Base-by-base conservation (phyloP, 2,113 vertebrate genomes). In the Hydrolagus affinis region DNA sequence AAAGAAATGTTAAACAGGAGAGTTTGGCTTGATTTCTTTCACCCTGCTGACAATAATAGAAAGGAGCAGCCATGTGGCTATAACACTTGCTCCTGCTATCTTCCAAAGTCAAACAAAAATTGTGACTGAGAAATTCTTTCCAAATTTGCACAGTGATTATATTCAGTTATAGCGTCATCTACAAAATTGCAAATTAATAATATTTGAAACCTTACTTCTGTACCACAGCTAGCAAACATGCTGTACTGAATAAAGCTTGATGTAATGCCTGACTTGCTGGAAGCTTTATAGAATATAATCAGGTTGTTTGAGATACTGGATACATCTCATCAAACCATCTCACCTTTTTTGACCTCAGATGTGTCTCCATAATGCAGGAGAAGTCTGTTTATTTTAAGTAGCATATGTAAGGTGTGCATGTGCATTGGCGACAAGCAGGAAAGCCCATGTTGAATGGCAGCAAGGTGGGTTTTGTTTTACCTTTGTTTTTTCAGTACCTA, bases 321-420 rank as follows among this genome's bases (percentile, higher is more conserved):
- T 85, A 86, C 69, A 87, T 59, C 72, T 66, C 71, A 75, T 6
- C 19, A 86, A 89, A 88, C 21, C 75, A 87, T 23, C 75, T 88
- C 87, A 87, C 85, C 86, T 86, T 86, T 88, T n/a, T 76, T 88
- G 86, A 88, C 88, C 86, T 56, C 19, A 57, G 7, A 56, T 85
- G 89, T 88, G 88, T 87, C 87, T 90, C 0, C 77, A 21, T 87
- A 87, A 87, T 89, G 86, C 85, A 88, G 85, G 73, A 89, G 44
- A 14, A 30, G 30, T 11, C 15, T 91, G 87, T 91, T 91, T 90
- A 91, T 88, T 88, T 88, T 88, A 85, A 87, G 57, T 75, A 44
- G 56, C 17, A 44, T 30, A 75, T 56, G 73, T 21, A 75, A 56
- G 73, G 17, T 75, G 30, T 44, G 32, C 21, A 75, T 19, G 15